These are phyloP conservation scores for Phaethornis superciliosus DNA, from an alignment of 2,113 vertebrate genomes.

Conservation along the genomic window DNA sequence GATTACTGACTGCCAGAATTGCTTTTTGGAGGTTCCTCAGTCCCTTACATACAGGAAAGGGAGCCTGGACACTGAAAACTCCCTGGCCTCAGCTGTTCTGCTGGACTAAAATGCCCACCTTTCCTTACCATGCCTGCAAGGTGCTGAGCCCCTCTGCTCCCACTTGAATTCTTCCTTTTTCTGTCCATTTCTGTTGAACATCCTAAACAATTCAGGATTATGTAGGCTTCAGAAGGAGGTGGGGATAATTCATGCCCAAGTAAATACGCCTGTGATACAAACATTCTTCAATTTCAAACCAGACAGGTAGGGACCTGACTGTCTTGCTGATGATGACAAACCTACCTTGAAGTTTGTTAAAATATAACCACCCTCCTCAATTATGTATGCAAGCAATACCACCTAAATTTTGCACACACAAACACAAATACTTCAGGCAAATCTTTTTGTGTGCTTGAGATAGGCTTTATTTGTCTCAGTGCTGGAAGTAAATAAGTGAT, in stretches of 20 bases:
- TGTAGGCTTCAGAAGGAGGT: not conserved
- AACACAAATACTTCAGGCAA: slow-evolving; percentile 15
- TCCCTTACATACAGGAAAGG: not conserved
- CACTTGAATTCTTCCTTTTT: not conserved
- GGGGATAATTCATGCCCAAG: slow-evolving; percentile 34
- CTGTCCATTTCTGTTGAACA: not conserved
- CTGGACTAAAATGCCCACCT: not conserved
- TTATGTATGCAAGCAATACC: not conserved
- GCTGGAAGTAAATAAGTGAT: slow-evolving; percentile 11
- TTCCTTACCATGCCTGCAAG: not conserved
- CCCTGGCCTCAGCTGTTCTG: not conserved
- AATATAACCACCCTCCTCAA: not conserved
- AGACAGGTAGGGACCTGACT: slow-evolving; percentile 35
- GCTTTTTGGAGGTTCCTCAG: not conserved
- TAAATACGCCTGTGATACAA: not conserved
- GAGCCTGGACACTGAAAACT: not conserved
- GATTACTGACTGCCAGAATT: not conserved
- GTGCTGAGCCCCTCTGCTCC: not conserved
- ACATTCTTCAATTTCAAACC: slow-evolving; percentile 31
- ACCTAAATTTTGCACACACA: not conserved
- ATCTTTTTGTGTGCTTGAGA: slow-evolving; percentile 25
- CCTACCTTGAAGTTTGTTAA: not conserved
- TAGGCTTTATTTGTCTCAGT: slow-evolving; percentile 38
- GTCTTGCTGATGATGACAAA: slow-evolving; percentile 41
- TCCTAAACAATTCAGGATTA: not conserved